A percentile compares a stretch with the other conserved stretches of the same genome.
These are phyloP conservation scores for Habrosyne pyritoides DNA, from an alignment of 2,888 invertebrate species.

Conservation along the genomic window DNA sequence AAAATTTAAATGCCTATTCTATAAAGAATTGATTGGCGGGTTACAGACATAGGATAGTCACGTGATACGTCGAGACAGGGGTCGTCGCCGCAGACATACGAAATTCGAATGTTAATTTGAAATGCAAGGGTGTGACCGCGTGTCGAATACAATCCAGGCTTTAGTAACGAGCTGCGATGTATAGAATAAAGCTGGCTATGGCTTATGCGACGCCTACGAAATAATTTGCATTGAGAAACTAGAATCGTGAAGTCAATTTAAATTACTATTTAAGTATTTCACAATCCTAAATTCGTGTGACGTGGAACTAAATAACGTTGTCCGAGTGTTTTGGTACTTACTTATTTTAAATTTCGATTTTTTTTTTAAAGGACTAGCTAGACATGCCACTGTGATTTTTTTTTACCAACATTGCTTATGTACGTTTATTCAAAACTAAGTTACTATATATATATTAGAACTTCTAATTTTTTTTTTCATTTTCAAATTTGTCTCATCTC, in stretches of 20 bases:
- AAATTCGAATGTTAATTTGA: slow-evolving; percentile 64
- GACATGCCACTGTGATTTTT: too few species aligned
- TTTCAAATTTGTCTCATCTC: not conserved
- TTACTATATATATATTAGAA: too few species aligned
- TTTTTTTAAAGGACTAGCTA: too few species aligned
- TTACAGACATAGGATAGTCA: slow-evolving; percentile 25
- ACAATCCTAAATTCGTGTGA: not conserved
- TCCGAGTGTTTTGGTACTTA: too few species aligned
- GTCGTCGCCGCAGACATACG: slow-evolving; percentile 59
- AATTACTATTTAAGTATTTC: not conserved
- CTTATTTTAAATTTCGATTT: too few species aligned
- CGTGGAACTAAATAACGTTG: not conserved
- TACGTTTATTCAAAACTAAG: too few species aligned
- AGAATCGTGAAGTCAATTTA: not conserved
- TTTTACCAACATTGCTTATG: too few species aligned
- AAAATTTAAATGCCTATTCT: not conserved
- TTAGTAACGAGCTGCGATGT: slow-evolving; percentile 5
- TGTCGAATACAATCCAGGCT: slow-evolving; percentile 43
- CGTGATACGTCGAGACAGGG: slow-evolving; percentile 48
- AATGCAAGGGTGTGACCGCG: slow-evolving; percentile 66
- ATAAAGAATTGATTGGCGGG: slow-evolving; percentile 4
- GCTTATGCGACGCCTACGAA: not conserved
- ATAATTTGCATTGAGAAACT: not conserved
- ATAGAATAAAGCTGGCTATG: slow-evolving; percentile 7
- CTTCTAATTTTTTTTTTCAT: too few species aligned